These are phyloP conservation scores for Drosophila pruinosa DNA, from an alignment of 1,140 invertebrate genomes.

Conservation along the genomic window DNA sequence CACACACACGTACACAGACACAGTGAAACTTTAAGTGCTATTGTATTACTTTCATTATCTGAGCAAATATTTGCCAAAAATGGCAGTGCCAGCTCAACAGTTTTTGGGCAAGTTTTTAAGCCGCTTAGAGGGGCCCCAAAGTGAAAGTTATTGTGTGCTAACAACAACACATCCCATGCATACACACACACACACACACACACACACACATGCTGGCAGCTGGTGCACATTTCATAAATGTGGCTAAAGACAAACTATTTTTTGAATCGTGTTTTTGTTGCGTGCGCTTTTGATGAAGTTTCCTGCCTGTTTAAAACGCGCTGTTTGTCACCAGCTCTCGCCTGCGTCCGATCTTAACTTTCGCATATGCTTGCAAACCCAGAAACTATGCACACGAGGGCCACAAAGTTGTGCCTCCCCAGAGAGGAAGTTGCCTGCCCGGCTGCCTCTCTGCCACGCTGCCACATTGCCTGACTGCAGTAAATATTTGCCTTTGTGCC, in stretches of 20 bases:
- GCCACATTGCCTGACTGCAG: constrained; percentile 23
- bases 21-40: neutral
- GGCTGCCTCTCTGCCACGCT: neutral
- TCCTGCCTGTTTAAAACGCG: constrained; percentile 42
- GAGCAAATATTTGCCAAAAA: constrained; percentile 69
- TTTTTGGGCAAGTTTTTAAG: constrained; percentile 73
- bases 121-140: constrained; percentile 60
- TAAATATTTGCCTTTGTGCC: constrained; percentile 74
- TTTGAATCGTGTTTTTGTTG: constrained; percentile 53
- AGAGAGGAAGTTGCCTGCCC: neutral
- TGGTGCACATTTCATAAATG: constrained; percentile 78
- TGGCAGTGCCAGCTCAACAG: constrained; percentile 69
- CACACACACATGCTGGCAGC: neutral
- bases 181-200: constrained; percentile 27
- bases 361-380: constrained; percentile 32
- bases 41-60: constrained; percentile 73
- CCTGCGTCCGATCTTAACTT: constrained; percentile 29
- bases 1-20: neutral
- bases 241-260: constrained; percentile 71
- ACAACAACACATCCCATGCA: constrained; percentile 24
- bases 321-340: constrained; percentile 9
- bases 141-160: constrained; percentile 70
- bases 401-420: constrained; percentile 37
- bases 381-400: constrained; percentile 38
- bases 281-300: constrained; percentile 70